Evolutionary conservation across 2,113 vertebrate species (phyloP).

Genomic region (Sander lucioperca): DNA sequence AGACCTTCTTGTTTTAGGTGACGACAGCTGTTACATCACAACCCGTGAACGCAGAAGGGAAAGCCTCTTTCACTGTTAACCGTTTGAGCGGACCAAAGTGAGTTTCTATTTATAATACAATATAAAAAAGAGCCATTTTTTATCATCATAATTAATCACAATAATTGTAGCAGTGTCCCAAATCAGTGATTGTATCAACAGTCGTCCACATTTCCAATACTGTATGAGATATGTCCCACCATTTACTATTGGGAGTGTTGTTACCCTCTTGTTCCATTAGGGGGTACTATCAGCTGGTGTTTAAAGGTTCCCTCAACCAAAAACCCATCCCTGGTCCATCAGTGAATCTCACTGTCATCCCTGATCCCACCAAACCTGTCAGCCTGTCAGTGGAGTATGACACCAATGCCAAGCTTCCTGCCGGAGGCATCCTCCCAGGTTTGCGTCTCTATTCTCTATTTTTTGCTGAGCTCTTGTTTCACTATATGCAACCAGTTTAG

Average conservation of each 20-base stretch:
- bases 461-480: background rate
- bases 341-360: slow-evolving; percentile 88
- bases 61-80: slow-evolving; percentile 85
- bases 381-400: slow-evolving; percentile 87
- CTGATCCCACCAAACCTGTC: slow-evolving; percentile 90
- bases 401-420: slow-evolving; percentile 79
- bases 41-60: slow-evolving; percentile 86
- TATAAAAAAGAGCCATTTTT: too few relatives aligned
- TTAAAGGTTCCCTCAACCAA: slow-evolving; percentile 83
- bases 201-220: background rate
- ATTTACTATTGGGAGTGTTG: background rate
- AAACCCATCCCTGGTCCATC: slow-evolving; percentile 82
- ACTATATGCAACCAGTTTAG: background rate
- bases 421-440: slow-evolving; percentile 91
- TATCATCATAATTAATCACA: background rate
- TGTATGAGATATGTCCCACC: background rate
- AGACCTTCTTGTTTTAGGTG: slow-evolving; percentile 63
- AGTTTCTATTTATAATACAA: slow-evolving; percentile 65
- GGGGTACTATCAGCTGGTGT: slow-evolving; percentile 87
- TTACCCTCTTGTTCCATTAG: slow-evolving; percentile 78
- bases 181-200: background rate
- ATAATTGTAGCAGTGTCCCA: background rate
- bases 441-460: slow-evolving; percentile 21
- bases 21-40: slow-evolving; percentile 57
- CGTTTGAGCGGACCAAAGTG: slow-evolving; percentile 88